A percentile compares a stretch with the other conserved stretches of the same genome.
Evolutionary conservation across 2,797 vertebrate genomes (phyloP).

Genomic region (Oophaga sylvatica): DNA sequence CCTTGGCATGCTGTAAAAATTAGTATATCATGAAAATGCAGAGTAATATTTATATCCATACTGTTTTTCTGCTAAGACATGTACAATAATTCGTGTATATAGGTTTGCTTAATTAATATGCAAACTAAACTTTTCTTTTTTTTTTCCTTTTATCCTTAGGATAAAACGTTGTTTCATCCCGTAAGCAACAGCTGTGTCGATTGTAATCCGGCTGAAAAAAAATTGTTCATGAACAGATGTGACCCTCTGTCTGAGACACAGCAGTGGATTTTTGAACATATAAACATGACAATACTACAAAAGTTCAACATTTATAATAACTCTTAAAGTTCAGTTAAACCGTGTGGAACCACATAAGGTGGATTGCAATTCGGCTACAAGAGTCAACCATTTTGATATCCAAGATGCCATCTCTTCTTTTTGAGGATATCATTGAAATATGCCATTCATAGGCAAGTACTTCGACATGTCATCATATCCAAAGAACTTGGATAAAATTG

Average conservation of each 20-base stretch:
- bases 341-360: constrained; percentile 64
- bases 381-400: constrained; percentile 76
- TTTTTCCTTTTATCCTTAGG: constrained; percentile 73
- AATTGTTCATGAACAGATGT: constrained; percentile 91
- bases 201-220: constrained; percentile 85
- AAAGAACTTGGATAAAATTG: constrained; percentile 72
- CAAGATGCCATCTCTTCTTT: constrained; percentile 74
- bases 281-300: constrained; percentile 86
- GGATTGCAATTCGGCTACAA: constrained; percentile 71
- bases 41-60: not conserved
- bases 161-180: constrained; percentile 86
- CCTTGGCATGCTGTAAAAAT: not conserved
- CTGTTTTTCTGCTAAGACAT: not conserved
- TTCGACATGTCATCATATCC: constrained; percentile 70
- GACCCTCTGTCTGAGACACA: constrained; percentile 86
- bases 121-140: constrained; percentile 1
- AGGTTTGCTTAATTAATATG: not conserved
- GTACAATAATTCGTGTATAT: not conserved
- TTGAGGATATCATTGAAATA: constrained; percentile 71
- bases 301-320: constrained; percentile 80
- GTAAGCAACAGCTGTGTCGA: constrained; percentile 88
- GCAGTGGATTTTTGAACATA: constrained; percentile 88
- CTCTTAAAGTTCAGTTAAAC: constrained; percentile 74
- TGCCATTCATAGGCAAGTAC: constrained; percentile 69
- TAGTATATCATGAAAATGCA: not conserved